phyloP scores from a whole-genome alignment of 2,888 invertebrate genomes.

The Agrypnus murinus region DNA sequence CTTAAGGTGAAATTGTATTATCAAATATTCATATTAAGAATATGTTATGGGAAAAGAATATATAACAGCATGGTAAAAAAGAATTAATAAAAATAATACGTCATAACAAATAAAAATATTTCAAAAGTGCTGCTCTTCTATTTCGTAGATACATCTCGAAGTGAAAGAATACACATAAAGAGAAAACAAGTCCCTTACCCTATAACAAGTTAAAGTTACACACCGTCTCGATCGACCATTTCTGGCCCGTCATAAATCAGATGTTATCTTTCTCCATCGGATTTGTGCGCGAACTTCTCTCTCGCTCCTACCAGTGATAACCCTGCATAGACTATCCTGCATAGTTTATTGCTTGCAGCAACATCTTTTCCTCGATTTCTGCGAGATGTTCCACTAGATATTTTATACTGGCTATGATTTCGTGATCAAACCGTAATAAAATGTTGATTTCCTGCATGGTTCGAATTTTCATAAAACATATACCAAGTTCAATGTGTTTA shows the following conservation, averaged over 20 bases:
- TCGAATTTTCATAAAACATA: neutral
- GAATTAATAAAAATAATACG: too few species aligned
- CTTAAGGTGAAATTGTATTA: too few species aligned
- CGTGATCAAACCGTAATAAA: constrained; percentile 41
- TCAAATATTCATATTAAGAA: too few species aligned
- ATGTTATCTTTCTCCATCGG: constrained; percentile 38
- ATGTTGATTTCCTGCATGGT: constrained; percentile 27
- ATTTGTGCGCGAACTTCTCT: constrained; percentile 23
- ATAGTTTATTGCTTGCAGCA: constrained; percentile 42
- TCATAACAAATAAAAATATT: too few species aligned
- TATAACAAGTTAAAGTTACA: constrained; percentile 37
- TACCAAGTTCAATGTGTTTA: too few species aligned
- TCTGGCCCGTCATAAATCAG: constrained; percentile 42
- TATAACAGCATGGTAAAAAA: too few species aligned
- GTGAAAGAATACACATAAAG: constrained; percentile 31
- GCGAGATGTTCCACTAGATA: constrained; percentile 41
- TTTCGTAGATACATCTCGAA: constrained; percentile 15
- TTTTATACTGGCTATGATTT: constrained; percentile 41
- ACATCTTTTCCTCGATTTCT: constrained; percentile 44
- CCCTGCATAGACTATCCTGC: constrained; percentile 36
- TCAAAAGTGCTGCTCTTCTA: neutral
- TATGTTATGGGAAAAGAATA: too few species aligned
- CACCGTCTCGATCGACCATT: constrained; percentile 40
- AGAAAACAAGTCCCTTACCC: constrained; percentile 31
- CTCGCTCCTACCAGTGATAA: constrained; percentile 33